phyloP scores from a whole-genome alignment of 1,140 invertebrate species.

The Drosophila subobscura region DNA sequence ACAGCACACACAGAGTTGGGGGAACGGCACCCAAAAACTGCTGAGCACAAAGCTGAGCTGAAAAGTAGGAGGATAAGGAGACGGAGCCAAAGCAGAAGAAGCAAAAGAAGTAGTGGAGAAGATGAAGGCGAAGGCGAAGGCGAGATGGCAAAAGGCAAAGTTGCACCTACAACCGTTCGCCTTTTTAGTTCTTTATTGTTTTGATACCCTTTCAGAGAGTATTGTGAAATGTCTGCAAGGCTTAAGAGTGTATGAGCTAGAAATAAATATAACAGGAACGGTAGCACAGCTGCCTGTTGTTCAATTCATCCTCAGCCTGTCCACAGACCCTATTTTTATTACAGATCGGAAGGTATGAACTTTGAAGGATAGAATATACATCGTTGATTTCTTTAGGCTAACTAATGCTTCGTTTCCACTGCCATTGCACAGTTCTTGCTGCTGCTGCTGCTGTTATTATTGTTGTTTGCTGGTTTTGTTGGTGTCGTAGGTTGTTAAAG shows the following conservation, averaged over 20 bases:
- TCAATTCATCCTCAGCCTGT: too few relatives aligned
- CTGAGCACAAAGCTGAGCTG: slow-evolving; percentile 65
- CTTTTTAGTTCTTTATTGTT: slow-evolving; percentile 52
- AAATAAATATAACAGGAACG: too few relatives aligned
- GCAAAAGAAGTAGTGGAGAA: slow-evolving; percentile 8
- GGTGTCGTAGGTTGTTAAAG: slow-evolving; percentile 60
- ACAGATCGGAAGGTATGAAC: too few relatives aligned
- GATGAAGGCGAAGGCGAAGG: slow-evolving; percentile 20
- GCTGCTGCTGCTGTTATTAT: slow-evolving; percentile 42
- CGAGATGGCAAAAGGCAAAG: slow-evolving; percentile 42
- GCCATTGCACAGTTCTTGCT: slow-evolving; percentile 14
- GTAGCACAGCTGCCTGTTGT: too few relatives aligned
- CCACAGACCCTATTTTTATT: too few relatives aligned
- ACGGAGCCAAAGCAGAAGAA: slow-evolving; percentile 6
- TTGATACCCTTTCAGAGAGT: slow-evolving; percentile 6
- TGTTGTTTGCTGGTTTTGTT: slow-evolving; percentile 56
- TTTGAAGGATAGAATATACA: too few relatives aligned
- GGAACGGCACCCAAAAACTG: slow-evolving; percentile 65
- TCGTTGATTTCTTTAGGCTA: too few relatives aligned
- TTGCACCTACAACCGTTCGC: slow-evolving; percentile 35
- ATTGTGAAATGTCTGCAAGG: too few relatives aligned
- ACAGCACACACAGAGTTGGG: not conserved
- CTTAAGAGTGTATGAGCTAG: too few relatives aligned
- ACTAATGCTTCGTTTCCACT: too few relatives aligned
- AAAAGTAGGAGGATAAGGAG: slow-evolving; percentile 15